phyloP scores from a whole-genome alignment of 2,888 invertebrate genomes.

The Rotaria sp. region DNA sequence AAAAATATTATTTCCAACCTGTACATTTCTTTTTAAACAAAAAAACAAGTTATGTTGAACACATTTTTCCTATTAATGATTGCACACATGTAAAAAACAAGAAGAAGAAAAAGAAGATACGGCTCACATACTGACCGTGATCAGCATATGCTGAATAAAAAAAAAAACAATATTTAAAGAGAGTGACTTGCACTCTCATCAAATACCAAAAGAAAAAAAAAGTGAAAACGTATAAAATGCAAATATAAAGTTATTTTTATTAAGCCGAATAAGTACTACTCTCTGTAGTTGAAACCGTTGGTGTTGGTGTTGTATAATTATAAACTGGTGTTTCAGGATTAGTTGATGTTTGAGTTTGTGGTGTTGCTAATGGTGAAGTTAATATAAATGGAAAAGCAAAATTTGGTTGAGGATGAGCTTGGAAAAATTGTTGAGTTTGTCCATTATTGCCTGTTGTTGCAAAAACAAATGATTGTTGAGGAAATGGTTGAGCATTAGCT shows the following conservation, averaged over 20 bases:
- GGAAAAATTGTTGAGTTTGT: slow-evolving; percentile 8
- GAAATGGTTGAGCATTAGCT: background rate
- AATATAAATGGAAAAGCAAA: background rate
- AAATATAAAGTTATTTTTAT: background rate
- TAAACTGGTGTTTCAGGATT: background rate
- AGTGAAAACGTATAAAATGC: background rate
- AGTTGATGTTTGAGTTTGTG: background rate
- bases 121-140: background rate
- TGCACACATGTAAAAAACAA: too few relatives aligned
- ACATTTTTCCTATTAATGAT: background rate
- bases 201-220: background rate
- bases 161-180: background rate
- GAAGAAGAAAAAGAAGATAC: background rate
- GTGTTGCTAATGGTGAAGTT: background rate
- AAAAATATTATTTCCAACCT: too few relatives aligned
- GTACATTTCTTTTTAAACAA: background rate
- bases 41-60: background rate
- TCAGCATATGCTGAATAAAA: background rate
- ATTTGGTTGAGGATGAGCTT: slow-evolving; percentile 1
- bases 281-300: background rate
- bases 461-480: background rate
- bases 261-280: background rate
- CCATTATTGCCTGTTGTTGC: background rate
- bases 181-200: background rate
- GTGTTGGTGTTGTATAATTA: background rate